Percentiles rank a stretch among this genome's conserved stretches.
Conservation (phyloP, 2,888 invertebrate genomes). For the Drosophila prostipennis region DNA sequence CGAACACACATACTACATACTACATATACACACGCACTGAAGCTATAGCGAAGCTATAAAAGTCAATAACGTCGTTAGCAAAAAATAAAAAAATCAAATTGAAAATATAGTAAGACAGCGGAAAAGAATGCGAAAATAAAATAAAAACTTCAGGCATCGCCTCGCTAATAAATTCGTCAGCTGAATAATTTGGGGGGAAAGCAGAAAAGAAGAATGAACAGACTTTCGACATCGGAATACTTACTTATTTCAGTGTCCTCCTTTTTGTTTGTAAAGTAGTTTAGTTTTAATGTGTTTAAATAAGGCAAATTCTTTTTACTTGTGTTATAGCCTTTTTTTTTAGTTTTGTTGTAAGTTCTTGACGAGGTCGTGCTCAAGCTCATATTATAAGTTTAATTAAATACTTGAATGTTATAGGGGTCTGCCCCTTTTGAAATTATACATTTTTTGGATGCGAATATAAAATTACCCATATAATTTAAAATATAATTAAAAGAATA, state of each 20-base stretch:
- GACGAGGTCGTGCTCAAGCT: background rate
- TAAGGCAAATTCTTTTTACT: too few relatives aligned
- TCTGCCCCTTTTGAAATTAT: too few relatives aligned
- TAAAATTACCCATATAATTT: background rate
- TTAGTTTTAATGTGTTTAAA: too few relatives aligned
- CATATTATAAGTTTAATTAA: background rate
- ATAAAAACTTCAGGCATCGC: slow-evolving; percentile 37
- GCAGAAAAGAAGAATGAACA: slow-evolving; percentile 3
- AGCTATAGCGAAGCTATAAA: slow-evolving; percentile 25
- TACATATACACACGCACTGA: slow-evolving; percentile 19
- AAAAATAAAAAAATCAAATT: slow-evolving; percentile 45
- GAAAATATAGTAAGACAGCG: slow-evolving; percentile 49
- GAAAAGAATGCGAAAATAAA: slow-evolving; percentile 28
- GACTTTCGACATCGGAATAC: slow-evolving; percentile 7
- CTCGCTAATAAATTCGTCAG: slow-evolving; percentile 55
- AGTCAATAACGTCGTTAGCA: slow-evolving; percentile 45
- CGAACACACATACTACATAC: background rate
- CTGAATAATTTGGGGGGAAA: slow-evolving; percentile 39
- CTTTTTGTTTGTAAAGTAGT: too few relatives aligned
- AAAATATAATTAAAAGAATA: too few relatives aligned
- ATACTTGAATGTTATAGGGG: background rate
- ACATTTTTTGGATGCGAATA: background rate
- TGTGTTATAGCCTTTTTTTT: too few relatives aligned
- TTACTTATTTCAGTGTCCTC: background rate
- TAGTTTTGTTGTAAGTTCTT: background rate